Conservation (phyloP, 2,797 vertebrate species). For the Liasis olivaceus region DNA sequence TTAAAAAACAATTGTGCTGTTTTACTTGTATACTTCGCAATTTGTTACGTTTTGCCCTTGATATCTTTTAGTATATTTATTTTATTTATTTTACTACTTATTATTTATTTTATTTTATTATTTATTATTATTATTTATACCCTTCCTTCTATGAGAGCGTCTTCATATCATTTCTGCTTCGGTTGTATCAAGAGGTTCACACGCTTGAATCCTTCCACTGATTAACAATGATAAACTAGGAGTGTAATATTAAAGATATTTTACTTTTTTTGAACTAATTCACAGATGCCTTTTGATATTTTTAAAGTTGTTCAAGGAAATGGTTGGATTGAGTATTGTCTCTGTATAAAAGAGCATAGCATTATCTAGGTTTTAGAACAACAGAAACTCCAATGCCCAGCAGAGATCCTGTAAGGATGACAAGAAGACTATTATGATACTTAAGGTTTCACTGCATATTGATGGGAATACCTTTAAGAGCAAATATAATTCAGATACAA, state of each 20-base stretch:
- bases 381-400: slow-evolving; percentile 43
- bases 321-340: slow-evolving; percentile 42
- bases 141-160: neutral
- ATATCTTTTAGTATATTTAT: neutral
- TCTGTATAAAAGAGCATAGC: neutral
- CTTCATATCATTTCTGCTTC: neutral
- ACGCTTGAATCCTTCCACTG: neutral
- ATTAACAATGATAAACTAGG: neutral
- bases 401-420: slow-evolving; percentile 47
- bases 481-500: slow-evolving; percentile 45
- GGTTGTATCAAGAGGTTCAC: neutral
- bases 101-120: too few species aligned
- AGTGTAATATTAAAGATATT: neutral
- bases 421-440: slow-evolving; percentile 32
- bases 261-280: neutral
- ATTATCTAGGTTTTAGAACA: slow-evolving; percentile 43
- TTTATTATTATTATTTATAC: too few species aligned
- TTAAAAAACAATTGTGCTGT: neutral
- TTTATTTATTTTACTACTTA: too few species aligned
- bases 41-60: neutral
- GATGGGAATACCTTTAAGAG: slow-evolving; percentile 30
- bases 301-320: slow-evolving; percentile 51
- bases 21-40: neutral
- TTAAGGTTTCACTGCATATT: slow-evolving; percentile 54
- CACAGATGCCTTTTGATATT: slow-evolving; percentile 22